A percentile compares a stretch with the other conserved stretches of the same genome.
Conservation (phyloP, 2,797 vertebrate genomes). For the Mus minutoides region DNA sequence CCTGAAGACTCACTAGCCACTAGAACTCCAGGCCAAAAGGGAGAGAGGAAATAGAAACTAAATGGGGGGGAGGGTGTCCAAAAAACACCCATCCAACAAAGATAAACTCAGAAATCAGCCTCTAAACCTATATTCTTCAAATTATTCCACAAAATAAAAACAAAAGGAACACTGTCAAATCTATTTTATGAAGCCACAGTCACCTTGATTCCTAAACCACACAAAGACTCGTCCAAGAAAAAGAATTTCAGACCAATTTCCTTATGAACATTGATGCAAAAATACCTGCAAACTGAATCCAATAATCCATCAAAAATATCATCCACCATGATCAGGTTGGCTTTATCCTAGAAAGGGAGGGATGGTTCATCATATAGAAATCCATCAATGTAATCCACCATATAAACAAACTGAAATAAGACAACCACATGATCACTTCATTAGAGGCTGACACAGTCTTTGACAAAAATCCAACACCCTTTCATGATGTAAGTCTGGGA, state of each 20-base stretch:
- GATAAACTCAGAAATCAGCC: background rate
- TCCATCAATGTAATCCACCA: background rate
- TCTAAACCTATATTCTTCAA: background rate
- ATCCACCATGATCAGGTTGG: background rate
- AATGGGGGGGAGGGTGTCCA: background rate
- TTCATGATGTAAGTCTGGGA: background rate
- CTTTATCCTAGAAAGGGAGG: background rate
- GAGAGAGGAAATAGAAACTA: background rate
- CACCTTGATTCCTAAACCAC: background rate
- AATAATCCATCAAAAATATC: background rate
- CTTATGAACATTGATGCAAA: background rate
- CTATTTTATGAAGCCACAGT: background rate
- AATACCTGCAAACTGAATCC: background rate
- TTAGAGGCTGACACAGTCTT: background rate
- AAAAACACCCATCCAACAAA: background rate
- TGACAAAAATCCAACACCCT: background rate
- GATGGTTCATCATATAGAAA: background rate
- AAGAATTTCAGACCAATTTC: background rate
- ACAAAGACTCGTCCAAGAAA: background rate
- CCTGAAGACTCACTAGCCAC: background rate
- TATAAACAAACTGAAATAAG: background rate
- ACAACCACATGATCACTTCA: background rate
- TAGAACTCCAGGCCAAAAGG: background rate
- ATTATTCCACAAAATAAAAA: background rate
- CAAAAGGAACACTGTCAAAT: background rate